These are phyloP conservation scores for Cottus gobio DNA, from an alignment of 2,113 vertebrate genomes.

Conservation along the genomic window DNA sequence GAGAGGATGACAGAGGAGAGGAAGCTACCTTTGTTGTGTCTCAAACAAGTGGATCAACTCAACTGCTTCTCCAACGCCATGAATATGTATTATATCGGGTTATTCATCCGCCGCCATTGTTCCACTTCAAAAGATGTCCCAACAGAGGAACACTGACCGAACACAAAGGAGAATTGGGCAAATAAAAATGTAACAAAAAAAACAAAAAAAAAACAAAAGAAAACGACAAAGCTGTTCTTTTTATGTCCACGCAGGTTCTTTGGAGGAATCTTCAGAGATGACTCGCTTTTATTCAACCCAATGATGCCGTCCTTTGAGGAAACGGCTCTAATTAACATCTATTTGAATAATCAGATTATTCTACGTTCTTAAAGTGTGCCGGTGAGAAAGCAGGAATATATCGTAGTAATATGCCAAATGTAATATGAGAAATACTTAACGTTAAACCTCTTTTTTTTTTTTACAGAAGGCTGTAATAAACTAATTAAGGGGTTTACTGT, in stretches of 20 bases:
- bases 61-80: slow-evolving; percentile 64
- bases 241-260: slow-evolving; percentile 51
- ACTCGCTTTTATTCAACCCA: slow-evolving; percentile 44
- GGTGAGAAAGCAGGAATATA: slow-evolving; percentile 31
- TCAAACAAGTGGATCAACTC: slow-evolving; percentile 72
- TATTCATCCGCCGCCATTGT: slow-evolving; percentile 69
- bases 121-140: slow-evolving; percentile 53
- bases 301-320: slow-evolving; percentile 51
- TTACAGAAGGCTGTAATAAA: slow-evolving; percentile 3
- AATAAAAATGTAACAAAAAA: slow-evolving; percentile 63
- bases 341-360: slow-evolving; percentile 80
- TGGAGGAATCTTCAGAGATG: slow-evolving; percentile 55
- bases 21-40: slow-evolving; percentile 75
- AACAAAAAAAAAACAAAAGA: slow-evolving; percentile 38
- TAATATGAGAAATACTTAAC: slow-evolving; percentile 29
- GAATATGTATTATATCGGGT: slow-evolving; percentile 76
- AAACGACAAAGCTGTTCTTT: slow-evolving; percentile 47
- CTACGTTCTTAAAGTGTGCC: slow-evolving; percentile 23
- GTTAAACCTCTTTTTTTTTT: slow-evolving; percentile 21
- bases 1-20: slow-evolving; percentile 64
- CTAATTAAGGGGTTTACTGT: slow-evolving; percentile 45
- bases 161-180: slow-evolving; percentile 55
- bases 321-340: slow-evolving; percentile 75
- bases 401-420: slow-evolving; percentile 17
- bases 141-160: slow-evolving; percentile 48